These are phyloP conservation scores for Enteromius paludinosus DNA, from an alignment of 2,797 vertebrate genomes.

Conservation along the genomic window DNA sequence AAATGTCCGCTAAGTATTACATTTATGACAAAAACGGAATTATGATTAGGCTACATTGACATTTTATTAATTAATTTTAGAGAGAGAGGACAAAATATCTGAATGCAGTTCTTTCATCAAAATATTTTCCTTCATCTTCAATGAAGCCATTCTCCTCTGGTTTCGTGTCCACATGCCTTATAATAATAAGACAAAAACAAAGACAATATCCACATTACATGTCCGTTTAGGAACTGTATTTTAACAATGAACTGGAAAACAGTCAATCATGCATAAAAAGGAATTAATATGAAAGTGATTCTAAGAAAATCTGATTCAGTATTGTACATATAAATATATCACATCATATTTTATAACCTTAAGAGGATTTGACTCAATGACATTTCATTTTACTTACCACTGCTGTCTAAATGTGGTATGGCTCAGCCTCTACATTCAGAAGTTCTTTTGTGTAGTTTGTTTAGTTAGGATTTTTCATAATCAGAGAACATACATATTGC, in stretches of 20 bases:
- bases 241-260: not conserved
- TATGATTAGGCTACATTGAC: too few relatives aligned
- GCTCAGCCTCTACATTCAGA: not conserved
- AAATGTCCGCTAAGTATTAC: too few relatives aligned
- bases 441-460: not conserved
- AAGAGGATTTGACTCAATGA: not conserved
- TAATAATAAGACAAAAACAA: not conserved
- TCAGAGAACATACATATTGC: not conserved
- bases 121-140: not conserved
- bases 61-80: too few relatives aligned
- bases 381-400: not conserved
- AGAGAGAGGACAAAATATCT: not conserved
- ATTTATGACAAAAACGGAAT: too few relatives aligned
- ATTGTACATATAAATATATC: conserved; percentile 8
- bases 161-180: not conserved
- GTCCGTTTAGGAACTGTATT: not conserved
- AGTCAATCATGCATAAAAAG: not conserved
- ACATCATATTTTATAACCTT: not conserved
- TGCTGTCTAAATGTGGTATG: not conserved
- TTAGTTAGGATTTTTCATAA: not conserved
- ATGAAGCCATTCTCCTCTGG: not conserved
- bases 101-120: not conserved
- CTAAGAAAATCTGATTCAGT: not conserved
- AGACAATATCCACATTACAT: not conserved
- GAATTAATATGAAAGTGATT: not conserved